Evolutionary conservation across 2,113 vertebrate species (phyloP).

Genomic region (Oplegnathus fasciatus): DNA sequence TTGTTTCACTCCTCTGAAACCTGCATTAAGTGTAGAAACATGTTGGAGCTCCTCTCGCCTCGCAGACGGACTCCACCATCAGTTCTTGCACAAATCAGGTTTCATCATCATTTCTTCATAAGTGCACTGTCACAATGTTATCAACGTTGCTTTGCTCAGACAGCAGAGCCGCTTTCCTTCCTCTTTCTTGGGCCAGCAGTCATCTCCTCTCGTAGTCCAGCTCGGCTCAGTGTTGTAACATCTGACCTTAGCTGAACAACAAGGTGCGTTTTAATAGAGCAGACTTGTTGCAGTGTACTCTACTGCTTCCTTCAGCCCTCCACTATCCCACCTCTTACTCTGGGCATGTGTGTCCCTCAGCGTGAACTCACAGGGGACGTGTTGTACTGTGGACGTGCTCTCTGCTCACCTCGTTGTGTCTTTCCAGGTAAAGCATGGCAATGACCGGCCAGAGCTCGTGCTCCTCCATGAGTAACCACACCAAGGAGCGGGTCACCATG

Average conservation of each 20-base stretch:
- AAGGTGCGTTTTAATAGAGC: neutral
- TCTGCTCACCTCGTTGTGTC: neutral
- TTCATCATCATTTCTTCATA: constrained; percentile 52
- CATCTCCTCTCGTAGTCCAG: constrained; percentile 19
- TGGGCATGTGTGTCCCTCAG: neutral
- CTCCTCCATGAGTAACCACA: constrained; percentile 98
- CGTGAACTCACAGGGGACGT: neutral
- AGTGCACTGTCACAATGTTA: constrained; percentile 32
- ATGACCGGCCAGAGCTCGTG: constrained; percentile 96
- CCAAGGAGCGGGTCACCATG: constrained; percentile 98
- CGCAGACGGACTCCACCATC: neutral
- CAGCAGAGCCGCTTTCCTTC: constrained; percentile 48
- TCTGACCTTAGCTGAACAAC: neutral
- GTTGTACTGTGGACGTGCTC: neutral
- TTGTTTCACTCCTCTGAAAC: neutral
- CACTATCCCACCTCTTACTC: neutral
- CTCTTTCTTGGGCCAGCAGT: constrained; percentile 43
- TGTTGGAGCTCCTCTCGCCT: neutral
- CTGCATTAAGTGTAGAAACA: neutral
- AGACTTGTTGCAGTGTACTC: neutral
- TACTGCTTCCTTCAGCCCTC: neutral
- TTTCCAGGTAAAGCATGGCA: constrained; percentile 89
- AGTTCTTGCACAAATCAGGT: constrained; percentile 40
- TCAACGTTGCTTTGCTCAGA: neutral
- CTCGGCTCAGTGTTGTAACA: neutral